Evolutionary conservation across 2,888 invertebrate species (phyloP), one percentile per base, ranked within the genome.

Genomic region (Catocala nupta): DNA sequence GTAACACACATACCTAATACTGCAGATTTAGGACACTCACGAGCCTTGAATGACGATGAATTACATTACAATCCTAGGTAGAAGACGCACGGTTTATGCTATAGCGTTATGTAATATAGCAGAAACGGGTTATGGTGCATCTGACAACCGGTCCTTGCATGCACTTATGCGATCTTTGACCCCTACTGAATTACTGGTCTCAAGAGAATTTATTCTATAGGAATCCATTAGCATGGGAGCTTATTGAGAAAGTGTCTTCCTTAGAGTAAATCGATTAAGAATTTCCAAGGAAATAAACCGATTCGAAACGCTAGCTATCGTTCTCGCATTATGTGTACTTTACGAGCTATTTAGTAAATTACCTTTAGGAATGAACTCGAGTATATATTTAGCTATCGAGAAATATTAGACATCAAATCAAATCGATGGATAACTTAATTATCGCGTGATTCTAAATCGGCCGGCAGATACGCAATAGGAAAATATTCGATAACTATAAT

Each of bases 151-250:
- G 69, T 68, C 57, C 63, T 59, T 49, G 58, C 59, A 63, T 64
- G 64, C 43, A 66, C 63, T 65, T 51, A 69, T 55, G 71, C 61
- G 65, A 69, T 66, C 64, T 71, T 68, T 73, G 68, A 69, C 68
- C 72, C 66, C 55, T 42, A 53, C 34, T 39, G 33, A 61, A 4
- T 49, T 64, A 55, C 59, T 63, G 55, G 42, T 60, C 47, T 44
- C 33, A 33, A 50, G n/a, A 45, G 25, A 59, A 66, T 62, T 48
- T 44, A 51, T 51, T 51, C 6, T n/a, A 44, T 59, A 49, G 48
- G 53, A 42, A 59, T 54, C 11, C 5, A 13, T 34, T 8, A 12
- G 13, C 10, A 13, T 48, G n/a, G n/a, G 3, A 12, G 11, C 11
- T 33, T 39, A 9, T 9, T 39, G 36, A 39, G 36, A 39, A 39